phyloP scores from a whole-genome alignment of 2,797 vertebrate genomes.

The Miichthys miiuy region DNA sequence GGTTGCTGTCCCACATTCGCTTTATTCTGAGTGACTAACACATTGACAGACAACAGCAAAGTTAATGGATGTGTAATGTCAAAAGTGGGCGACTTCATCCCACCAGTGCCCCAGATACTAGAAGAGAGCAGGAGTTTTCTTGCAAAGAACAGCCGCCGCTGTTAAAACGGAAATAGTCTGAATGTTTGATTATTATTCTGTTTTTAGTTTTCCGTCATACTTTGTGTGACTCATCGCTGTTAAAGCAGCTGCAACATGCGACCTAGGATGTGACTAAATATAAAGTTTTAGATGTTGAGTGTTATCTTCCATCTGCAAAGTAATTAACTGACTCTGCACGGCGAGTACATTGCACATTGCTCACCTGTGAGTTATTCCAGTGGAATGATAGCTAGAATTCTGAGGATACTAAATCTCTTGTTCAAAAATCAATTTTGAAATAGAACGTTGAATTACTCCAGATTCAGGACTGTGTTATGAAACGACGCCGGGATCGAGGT shows the following conservation, averaged over 20 bases:
- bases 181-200: conserved; percentile 41
- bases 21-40: conserved; percentile 44
- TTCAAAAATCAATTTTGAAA: neutral
- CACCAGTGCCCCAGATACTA: conserved; percentile 49
- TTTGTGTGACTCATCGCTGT: conserved; percentile 26
- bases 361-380: neutral
- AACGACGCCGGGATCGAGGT: conserved; percentile 42
- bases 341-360: neutral
- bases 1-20: conserved; percentile 59
- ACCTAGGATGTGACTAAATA: neutral
- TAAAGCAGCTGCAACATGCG: conserved; percentile 10
- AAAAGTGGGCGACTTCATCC: neutral
- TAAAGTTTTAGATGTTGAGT: conserved; percentile 4
- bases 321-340: neutral
- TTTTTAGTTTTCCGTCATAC: conserved; percentile 1
- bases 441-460: neutral
- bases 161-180: conserved; percentile 3
- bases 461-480: conserved; percentile 4
- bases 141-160: neutral
- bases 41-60: conserved; percentile 21
- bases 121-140: neutral
- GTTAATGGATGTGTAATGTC: conserved; percentile 53
- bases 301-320: neutral
- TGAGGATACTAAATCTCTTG: neutral
- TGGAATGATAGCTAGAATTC: neutral